These are phyloP conservation scores for Paramormyrops kingsleyae DNA, from an alignment of 2,113 vertebrate genomes.

Conservation along the genomic window DNA sequence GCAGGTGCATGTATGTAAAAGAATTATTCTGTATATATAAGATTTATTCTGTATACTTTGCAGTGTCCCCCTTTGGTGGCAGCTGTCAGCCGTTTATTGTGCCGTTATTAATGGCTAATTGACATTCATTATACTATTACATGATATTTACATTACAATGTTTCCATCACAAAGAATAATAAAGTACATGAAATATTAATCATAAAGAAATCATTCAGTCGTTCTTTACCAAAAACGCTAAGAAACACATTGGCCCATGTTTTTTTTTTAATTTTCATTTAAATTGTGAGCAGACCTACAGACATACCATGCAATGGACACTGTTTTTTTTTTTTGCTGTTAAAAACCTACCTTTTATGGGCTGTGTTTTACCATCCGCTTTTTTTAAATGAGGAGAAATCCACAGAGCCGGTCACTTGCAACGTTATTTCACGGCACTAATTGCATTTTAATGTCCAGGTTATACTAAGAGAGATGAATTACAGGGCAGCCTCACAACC, in stretches of 20 bases:
- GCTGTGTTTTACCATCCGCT: slow-evolving; percentile 63
- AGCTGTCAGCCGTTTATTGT: not conserved
- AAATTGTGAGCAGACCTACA: slow-evolving; percentile 73
- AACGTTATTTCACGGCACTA: slow-evolving; percentile 76
- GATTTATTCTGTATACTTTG: not conserved
- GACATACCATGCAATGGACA: slow-evolving; percentile 45
- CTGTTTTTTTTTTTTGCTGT: slow-evolving; percentile 12
- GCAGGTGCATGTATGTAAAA: not conserved
- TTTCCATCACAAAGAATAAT: not conserved
- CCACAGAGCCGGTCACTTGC: slow-evolving; percentile 72
- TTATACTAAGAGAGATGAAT: slow-evolving; percentile 80
- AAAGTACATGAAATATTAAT: not conserved
- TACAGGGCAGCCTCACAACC: slow-evolving; percentile 57
- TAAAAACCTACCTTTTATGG: slow-evolving; percentile 52
- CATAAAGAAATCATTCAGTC: not conserved
- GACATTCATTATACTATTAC: not conserved
- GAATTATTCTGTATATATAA: not conserved
- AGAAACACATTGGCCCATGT: not conserved
- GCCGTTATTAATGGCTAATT: not conserved
- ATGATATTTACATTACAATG: not conserved
- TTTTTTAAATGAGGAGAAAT: slow-evolving; percentile 21
- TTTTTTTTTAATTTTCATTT: slow-evolving; percentile 17
- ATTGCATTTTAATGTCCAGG: slow-evolving; percentile 80
- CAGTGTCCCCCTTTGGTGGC: not conserved
- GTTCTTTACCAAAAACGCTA: not conserved